These are phyloP conservation scores for Microchirus variegatus DNA, from an alignment of 2,797 vertebrate genomes.

Conservation along the genomic window DNA sequence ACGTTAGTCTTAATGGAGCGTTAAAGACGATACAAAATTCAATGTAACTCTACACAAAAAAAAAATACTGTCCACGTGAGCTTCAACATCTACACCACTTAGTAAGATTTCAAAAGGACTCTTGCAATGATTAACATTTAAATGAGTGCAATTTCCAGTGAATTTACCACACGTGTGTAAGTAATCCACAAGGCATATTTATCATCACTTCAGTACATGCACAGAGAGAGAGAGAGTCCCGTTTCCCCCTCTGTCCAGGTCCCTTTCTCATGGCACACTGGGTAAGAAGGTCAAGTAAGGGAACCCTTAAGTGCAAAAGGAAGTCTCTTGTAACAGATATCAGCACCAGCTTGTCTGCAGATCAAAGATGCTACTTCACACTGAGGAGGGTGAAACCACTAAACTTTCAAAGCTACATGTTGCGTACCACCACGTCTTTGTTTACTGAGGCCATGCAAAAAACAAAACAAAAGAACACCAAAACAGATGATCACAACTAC, in stretches of 20 bases:
- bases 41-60: slow-evolving; percentile 61
- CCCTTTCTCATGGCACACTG: slow-evolving; percentile 32
- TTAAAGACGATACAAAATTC: slow-evolving; percentile 69
- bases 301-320: slow-evolving; percentile 37
- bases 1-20: slow-evolving; percentile 69
- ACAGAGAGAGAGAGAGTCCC: slow-evolving; percentile 31
- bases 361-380: slow-evolving; percentile 46
- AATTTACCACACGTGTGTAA: slow-evolving; percentile 62
- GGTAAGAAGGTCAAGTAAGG: slow-evolving; percentile 3
- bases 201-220: slow-evolving; percentile 54
- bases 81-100: slow-evolving; percentile 41
- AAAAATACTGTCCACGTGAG: slow-evolving; percentile 49
- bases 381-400: slow-evolving; percentile 20
- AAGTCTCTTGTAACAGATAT: slow-evolving; percentile 26
- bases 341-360: slow-evolving; percentile 52
- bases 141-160: slow-evolving; percentile 68
- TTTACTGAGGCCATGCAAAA: slow-evolving; percentile 65
- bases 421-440: slow-evolving; percentile 27
- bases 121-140: slow-evolving; percentile 49
- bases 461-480: slow-evolving; percentile 55
- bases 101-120: slow-evolving; percentile 44
- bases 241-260: slow-evolving; percentile 1
- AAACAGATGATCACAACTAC: slow-evolving; percentile 14
- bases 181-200: slow-evolving; percentile 52
- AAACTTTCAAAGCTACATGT: slow-evolving; percentile 54